Conservation (phyloP, 2,797 vertebrate genomes). For the Choloepus didactylus region DNA sequence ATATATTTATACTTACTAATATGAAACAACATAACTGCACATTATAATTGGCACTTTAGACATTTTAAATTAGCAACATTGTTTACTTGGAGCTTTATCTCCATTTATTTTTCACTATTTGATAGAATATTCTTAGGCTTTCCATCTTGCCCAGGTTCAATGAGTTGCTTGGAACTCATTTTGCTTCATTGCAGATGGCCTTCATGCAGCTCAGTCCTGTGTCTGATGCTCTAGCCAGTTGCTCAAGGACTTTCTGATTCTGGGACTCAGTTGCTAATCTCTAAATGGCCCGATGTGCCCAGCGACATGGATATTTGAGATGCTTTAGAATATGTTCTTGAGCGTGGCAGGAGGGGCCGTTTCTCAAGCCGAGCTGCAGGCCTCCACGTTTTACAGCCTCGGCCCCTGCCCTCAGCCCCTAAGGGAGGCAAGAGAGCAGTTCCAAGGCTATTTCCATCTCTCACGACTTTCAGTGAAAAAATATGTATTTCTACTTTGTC, state of each 20-base stretch:
- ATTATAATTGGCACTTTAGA: not conserved
- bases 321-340: not conserved
- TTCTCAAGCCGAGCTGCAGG: not conserved
- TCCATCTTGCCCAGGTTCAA: not conserved
- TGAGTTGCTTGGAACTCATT: not conserved
- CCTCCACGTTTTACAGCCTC: not conserved
- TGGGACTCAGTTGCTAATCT: not conserved
- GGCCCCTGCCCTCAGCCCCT: not conserved
- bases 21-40: not conserved
- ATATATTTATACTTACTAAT: not conserved
- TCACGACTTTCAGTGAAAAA: not conserved
- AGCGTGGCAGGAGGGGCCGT: not conserved
- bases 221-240: accelerated
- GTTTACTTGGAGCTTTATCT: not conserved
- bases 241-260: not conserved
- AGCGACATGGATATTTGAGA: not conserved
- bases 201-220: not conserved
- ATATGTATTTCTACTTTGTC: not conserved
- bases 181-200: too few relatives aligned
- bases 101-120: not conserved
- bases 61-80: not conserved
- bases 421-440: not conserved
- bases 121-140: not conserved
- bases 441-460: not conserved
- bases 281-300: not conserved